Percentiles rank a stretch among this genome's conserved stretches.
Conservation (phyloP, 2,888 invertebrate genomes). For the Caenorhabditis sinica region DNA sequence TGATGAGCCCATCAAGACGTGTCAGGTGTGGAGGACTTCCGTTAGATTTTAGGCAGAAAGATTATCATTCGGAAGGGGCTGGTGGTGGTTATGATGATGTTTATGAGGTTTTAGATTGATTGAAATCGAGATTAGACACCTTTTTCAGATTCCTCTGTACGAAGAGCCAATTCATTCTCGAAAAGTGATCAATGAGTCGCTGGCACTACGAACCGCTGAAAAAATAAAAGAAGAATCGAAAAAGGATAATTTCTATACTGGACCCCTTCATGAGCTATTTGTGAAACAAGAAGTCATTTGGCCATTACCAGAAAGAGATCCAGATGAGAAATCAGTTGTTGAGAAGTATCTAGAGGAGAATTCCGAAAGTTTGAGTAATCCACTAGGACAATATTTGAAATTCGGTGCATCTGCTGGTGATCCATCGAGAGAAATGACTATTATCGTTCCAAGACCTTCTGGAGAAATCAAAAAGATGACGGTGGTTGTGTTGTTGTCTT, state of each 20-base stretch:
- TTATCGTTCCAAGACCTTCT: conserved; percentile 53
- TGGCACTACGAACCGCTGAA: conserved; percentile 49
- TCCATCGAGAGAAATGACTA: conserved; percentile 53
- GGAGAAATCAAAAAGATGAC: neutral
- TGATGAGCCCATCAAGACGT: conserved; percentile 52
- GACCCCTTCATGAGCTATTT: conserved; percentile 51
- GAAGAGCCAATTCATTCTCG: conserved; percentile 64
- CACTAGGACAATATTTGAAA: conserved; percentile 56
- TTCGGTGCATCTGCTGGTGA: conserved; percentile 52
- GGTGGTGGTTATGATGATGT: conserved; percentile 47
- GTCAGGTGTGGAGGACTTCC: conserved; percentile 73
- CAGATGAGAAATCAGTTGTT: conserved; percentile 44
- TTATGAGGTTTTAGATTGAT: conserved; percentile 45
- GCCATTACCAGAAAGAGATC: conserved; percentile 7
- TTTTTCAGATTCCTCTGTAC: conserved; percentile 67
- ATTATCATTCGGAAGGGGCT: conserved; percentile 46
- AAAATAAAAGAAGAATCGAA: conserved; percentile 54
- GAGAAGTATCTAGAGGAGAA: conserved; percentile 59
- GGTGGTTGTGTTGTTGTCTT: conserved; percentile 55
- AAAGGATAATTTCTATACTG: conserved; percentile 51
- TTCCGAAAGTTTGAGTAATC: conserved; percentile 53
- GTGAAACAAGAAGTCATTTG: conserved; percentile 49
- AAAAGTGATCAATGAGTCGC: conserved; percentile 44
- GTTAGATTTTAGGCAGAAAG: conserved; percentile 65
- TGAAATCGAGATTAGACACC: no score